Evolutionary conservation across 2,797 vertebrate genomes (phyloP).

Genomic region (Thalassophryne amazonica): DNA sequence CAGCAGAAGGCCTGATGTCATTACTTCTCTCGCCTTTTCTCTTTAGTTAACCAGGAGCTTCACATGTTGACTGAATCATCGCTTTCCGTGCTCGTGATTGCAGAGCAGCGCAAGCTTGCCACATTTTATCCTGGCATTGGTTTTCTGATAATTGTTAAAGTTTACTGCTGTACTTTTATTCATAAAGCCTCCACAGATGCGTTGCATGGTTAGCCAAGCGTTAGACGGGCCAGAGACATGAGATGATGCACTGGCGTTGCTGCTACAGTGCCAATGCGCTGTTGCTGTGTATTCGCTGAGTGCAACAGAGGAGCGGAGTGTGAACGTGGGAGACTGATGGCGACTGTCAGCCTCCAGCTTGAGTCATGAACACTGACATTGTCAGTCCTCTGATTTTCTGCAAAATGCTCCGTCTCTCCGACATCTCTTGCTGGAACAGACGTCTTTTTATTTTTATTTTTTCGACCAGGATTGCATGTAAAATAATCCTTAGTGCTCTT

Average conservation of each 20-base stretch:
- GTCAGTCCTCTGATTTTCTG: constrained; percentile 36
- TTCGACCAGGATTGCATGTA: no score
- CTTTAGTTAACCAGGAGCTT: constrained; percentile 8
- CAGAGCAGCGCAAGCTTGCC: constrained; percentile 13
- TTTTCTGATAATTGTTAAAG: constrained; percentile 59
- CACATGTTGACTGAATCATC: constrained; percentile 48
- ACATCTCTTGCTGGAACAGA: constrained; percentile 6
- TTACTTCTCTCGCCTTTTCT: constrained; percentile 9
- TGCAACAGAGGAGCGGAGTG: constrained; percentile 34
- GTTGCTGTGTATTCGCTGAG: constrained; percentile 52
- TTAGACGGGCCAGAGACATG: constrained; percentile 40
- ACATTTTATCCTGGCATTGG: constrained; percentile 32
- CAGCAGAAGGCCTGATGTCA: constrained; percentile 12
- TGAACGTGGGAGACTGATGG: constrained; percentile 48
- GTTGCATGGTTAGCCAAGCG: constrained; percentile 39
- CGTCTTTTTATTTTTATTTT: constrained; percentile 16
- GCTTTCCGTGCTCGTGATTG: constrained; percentile 40
- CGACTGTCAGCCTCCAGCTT: constrained; percentile 35
- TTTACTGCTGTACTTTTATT: constrained; percentile 55
- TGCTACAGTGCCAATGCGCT: constrained; percentile 37
- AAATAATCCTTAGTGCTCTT: no score
- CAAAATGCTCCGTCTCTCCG: constrained; percentile 21
- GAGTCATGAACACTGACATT: constrained; percentile 49
- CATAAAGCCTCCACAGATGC: constrained; percentile 40
- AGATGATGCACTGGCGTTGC: constrained; percentile 54